Conservation (phyloP, 2,113 vertebrate genomes). For the Ictalurus punctatus region DNA sequence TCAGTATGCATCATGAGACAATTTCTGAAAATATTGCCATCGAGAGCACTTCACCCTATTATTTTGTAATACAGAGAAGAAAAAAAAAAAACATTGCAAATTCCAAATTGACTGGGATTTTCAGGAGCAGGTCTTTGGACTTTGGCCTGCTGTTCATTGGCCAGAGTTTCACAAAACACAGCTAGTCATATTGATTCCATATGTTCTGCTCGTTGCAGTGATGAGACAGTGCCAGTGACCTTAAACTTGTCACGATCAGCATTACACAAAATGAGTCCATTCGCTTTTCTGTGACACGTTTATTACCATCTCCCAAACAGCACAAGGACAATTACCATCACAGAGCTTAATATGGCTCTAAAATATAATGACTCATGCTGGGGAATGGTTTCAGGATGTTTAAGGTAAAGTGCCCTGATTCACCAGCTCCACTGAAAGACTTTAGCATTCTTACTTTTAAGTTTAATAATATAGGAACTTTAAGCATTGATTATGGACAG, state of each 20-base stretch:
- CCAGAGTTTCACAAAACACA: slow-evolving; percentile 2
- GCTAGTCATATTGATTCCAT: slow-evolving; percentile 35
- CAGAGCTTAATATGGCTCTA: slow-evolving; percentile 11
- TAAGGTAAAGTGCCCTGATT: slow-evolving; percentile 19
- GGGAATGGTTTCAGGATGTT: slow-evolving; percentile 14
- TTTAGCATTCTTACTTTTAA: background rate
- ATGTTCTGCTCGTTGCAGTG: slow-evolving; percentile 17
- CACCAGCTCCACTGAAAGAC: no score
- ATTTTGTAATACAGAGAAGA: background rate
- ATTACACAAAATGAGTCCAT: slow-evolving; percentile 29
- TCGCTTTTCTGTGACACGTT: slow-evolving; percentile 33
- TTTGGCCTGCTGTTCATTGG: slow-evolving; percentile 5
- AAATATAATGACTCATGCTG: slow-evolving; percentile 12
- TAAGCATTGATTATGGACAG: background rate
- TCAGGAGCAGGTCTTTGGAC: slow-evolving; percentile 6
- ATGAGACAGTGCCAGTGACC: slow-evolving; percentile 33
- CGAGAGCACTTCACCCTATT: background rate
- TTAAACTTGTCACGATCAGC: slow-evolving; percentile 34
- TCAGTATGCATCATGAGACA: background rate
- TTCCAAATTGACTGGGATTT: background rate
- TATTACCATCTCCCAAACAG: slow-evolving; percentile 35
- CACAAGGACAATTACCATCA: slow-evolving; percentile 15
- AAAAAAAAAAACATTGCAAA: background rate
- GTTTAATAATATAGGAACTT: background rate
- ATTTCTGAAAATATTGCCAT: background rate